A percentile compares a stretch with the other conserved stretches of the same genome.
phyloP scores from a whole-genome alignment of 2,113 vertebrate species.

The Mystacornis crossleyi region DNA sequence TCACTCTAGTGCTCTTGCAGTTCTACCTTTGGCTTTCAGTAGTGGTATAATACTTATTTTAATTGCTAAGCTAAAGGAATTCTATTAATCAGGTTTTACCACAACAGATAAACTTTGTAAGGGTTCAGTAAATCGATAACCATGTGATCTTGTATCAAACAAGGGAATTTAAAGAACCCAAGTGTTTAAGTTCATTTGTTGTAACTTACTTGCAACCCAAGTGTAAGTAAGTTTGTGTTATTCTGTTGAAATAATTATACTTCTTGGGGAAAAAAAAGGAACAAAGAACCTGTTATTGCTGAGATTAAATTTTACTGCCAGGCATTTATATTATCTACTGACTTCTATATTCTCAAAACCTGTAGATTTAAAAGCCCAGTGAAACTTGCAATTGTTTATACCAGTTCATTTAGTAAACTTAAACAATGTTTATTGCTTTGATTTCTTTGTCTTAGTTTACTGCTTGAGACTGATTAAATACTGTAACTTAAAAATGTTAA shows the following conservation, averaged over 20 bases:
- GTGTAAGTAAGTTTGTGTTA: slow-evolving; percentile 55
- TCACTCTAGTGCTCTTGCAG: background rate
- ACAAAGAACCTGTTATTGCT: slow-evolving; percentile 40
- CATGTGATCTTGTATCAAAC: slow-evolving; percentile 37
- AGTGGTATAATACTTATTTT: background rate
- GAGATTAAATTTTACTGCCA: slow-evolving; percentile 47
- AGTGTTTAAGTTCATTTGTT: slow-evolving; percentile 62
- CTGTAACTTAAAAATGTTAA: background rate
- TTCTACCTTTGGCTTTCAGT: background rate
- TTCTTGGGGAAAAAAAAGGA: background rate
- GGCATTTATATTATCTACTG: background rate
- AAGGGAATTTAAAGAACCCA: slow-evolving; percentile 59
- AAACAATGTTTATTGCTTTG: background rate
- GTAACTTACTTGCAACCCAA: background rate
- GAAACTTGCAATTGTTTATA: background rate
- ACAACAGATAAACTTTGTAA: slow-evolving; percentile 15
- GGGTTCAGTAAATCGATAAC: slow-evolving; percentile 37
- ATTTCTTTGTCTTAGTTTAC: background rate
- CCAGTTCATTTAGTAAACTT: background rate
- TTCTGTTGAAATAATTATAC: slow-evolving; percentile 42
- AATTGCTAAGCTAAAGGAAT: background rate
- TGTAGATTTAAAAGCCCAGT: background rate
- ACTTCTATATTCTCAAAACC: background rate
- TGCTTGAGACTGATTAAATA: background rate
- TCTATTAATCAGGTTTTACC: slow-evolving; percentile 12